phyloP scores from a whole-genome alignment of 64 coral and sea anemone genomes.

The Pocillopora damicornis region DNA sequence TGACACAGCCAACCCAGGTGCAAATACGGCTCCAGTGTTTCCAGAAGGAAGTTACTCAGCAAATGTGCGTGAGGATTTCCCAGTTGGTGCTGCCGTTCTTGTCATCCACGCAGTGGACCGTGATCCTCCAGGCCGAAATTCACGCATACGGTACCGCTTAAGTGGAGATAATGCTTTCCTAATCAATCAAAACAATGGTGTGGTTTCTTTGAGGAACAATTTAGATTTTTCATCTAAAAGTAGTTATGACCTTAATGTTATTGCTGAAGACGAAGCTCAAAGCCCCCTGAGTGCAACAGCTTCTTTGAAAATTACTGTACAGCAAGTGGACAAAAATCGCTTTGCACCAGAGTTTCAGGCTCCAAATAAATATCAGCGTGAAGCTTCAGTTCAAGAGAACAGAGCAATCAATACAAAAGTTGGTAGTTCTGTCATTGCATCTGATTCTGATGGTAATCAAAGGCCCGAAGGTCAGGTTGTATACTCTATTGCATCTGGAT shows the following conservation, averaged over 20 bases:
- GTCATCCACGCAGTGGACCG: constrained; percentile 66
- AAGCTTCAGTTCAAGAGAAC: constrained; percentile 31
- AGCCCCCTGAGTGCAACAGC: constrained; percentile 32
- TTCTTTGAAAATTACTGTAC: constrained; percentile 53
- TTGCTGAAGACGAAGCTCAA: constrained; percentile 34
- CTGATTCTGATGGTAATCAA: constrained; percentile 42
- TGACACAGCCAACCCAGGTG: constrained; percentile 18
- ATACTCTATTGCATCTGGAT: constrained; percentile 63
- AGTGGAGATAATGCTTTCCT: constrained; percentile 43
- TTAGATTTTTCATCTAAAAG: constrained; percentile 49
- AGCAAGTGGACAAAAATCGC: constrained; percentile 81
- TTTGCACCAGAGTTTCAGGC: constrained; percentile 51
- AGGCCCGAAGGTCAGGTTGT: constrained; percentile 59
- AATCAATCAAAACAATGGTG: constrained; percentile 54
- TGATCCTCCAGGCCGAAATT: constrained; percentile 58
- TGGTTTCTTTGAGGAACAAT: constrained; percentile 37
- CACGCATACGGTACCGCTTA: constrained; percentile 41
- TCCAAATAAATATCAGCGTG: constrained; percentile 22
- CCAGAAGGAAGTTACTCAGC: constrained; percentile 60
- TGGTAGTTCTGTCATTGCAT: constrained; percentile 41
- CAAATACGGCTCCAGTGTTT: constrained; percentile 65
- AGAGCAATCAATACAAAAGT: not conserved
- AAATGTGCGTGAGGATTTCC: constrained; percentile 86
- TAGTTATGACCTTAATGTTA: constrained; percentile 46
- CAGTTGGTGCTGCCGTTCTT: constrained; percentile 53